Base-by-base conservation (phyloP, 2,888 invertebrate species). In the Kuschelorhynchus macadamiae region DNA sequence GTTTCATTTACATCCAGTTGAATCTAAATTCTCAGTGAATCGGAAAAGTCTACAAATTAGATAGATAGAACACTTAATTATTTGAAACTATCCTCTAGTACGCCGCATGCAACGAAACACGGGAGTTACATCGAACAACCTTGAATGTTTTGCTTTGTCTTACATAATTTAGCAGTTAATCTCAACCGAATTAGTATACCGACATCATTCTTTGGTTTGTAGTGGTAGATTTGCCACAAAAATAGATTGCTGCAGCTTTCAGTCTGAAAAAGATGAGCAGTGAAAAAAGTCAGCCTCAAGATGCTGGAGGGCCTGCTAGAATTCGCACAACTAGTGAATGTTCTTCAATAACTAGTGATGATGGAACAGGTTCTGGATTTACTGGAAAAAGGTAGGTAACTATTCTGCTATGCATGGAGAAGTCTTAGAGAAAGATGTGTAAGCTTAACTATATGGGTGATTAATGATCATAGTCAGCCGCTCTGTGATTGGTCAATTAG, bases 321-420 rank as follows among this genome's bases (percentile, higher is more conserved):
- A 72, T 79, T 25, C 75, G 84, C 69, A 80, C 80, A n/a, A 79
- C 81, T 63, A 83, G 83, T 73, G 83, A 83, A 71, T 81, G 81
- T 72, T 83, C 83, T 5, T n/a, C n/a, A 71, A 36, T 71, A 55
- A 76, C 77, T 12, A 82, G 82, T 72, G 83, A 83, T 46, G 83
- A 83, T 75, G 82, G 80, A 18, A 70, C 74, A 17, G 71, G 74
- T 30, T 71, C 73, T 25, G 71, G 71, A 53, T 76, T 75, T 67
- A 73, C 75, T 47, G 78, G 79, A 63, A 77, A 77, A 76, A 74
- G 81, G 81, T 79, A 77, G 75, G 70, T n/a, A n/a, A n/a, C n/a
- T 17, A 18, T 9, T 7, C 18, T n/a, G 3, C n/a, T 5, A 2
- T 8, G 9, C 4, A 16, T 16, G 1, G n/a, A 18, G 8, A 20